These are phyloP conservation scores for Calliphora vicina DNA, from an alignment of 1,140 invertebrate species.

Conservation along the genomic window DNA sequence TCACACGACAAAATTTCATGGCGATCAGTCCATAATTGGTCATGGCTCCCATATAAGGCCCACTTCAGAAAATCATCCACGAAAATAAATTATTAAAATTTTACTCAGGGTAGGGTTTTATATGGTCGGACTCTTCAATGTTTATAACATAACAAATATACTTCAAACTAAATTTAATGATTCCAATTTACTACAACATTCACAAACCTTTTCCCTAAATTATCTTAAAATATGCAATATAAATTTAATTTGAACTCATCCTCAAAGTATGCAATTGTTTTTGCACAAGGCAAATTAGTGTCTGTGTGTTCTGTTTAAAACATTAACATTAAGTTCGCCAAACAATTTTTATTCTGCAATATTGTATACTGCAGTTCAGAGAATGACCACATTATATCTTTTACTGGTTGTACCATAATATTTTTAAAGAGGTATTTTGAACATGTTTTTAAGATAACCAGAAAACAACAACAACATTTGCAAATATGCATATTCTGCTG, in stretches of 20 bases:
- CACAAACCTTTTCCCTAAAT: background rate
- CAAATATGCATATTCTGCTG: background rate
- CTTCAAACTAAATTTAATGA: too few relatives aligned
- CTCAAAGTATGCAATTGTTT: background rate
- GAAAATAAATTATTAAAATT: too few relatives aligned
- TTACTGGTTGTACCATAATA: constrained; percentile 24
- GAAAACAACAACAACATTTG: background rate
- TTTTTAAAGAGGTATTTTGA: constrained; percentile 24
- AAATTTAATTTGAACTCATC: background rate
- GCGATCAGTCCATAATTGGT: too few relatives aligned
- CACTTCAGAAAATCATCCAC: too few relatives aligned
- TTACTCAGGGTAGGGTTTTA: too few relatives aligned
- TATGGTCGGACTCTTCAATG: too few relatives aligned
- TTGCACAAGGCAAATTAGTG: background rate
- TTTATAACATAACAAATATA: too few relatives aligned
- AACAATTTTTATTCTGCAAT: background rate
- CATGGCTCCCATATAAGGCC: too few relatives aligned
- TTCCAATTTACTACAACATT: background rate
- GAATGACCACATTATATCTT: constrained; percentile 20
- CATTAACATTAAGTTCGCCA: background rate
- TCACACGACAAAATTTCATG: too few relatives aligned
- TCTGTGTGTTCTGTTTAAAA: too few relatives aligned
- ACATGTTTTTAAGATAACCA: constrained; percentile 22
- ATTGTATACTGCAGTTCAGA: background rate
- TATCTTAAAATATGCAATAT: background rate